Base-by-base conservation (phyloP, 2,888 invertebrate species). In the Eudasyphora cyanicolor region DNA sequence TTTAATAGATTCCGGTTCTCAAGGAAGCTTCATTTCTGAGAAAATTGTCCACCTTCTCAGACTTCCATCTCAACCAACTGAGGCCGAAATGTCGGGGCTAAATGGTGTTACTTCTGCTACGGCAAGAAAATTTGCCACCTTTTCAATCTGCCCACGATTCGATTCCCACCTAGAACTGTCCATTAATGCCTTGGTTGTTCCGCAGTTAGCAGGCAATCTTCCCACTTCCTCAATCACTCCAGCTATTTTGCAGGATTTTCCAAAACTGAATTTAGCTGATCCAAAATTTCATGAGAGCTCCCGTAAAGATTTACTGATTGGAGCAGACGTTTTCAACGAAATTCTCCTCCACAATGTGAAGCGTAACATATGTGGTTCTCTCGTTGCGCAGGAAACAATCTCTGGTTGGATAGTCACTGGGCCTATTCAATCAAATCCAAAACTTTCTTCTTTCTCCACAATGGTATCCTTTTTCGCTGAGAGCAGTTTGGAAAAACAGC, bases 21-120 rank as follows among this genome's bases (percentile, higher is more conserved):
- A 64, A 10, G 64, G 64, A 7, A 64, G 38, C 64, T 64, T 64
- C 10, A 38, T 64, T 7, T 64, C 64, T n/a, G 35, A 64, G 12
- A 35, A 32, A 35, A n/a, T 64, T 2, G 17, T 38, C 21, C 17
- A 64, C 21, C 10, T n/a, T 10, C 64, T 64, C 10, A 38, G 12
- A 17, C 64, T 38, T 38, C 64, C 64, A 19, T 64, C 21, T 32
- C 14, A 38, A 21, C 19, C 32, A 5, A 64, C 38, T n/a, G 21
- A 24, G 1, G 24, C 27, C 14, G 12, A 24, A 12, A 57, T 57
- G 10, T 57, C 57, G 7, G 57, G 57, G 1, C 12, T 57, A 0
- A 57, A 57, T 57, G 27, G 24, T 1, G 2, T n/a, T n/a, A 45
- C 14, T 2, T 45, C 45, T 3, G n/a, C 14, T n/a, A 45, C 2